Evolutionary conservation across 2,888 invertebrate genomes (phyloP).

Genomic region (Pachycephus smyrnensis): DNA sequence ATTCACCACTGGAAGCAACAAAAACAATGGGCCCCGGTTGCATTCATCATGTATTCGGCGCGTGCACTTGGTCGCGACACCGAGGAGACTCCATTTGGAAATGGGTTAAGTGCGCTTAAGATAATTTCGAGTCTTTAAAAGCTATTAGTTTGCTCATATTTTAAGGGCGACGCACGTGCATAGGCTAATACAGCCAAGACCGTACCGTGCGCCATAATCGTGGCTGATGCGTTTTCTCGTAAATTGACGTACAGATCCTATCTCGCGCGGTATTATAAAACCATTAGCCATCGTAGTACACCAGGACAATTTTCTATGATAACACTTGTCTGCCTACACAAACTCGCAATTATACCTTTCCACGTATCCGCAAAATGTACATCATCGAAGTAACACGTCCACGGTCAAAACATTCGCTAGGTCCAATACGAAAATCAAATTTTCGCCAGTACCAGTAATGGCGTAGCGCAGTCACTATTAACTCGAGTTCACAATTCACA

Average conservation of each 20-base stretch:
- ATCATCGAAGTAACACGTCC: not conserved
- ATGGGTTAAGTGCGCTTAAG: constrained; percentile 55
- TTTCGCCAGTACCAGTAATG: not conserved
- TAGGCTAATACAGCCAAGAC: not conserved
- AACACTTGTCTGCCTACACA: constrained; percentile 10
- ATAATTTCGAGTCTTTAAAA: constrained; percentile 53
- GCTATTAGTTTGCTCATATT: constrained; percentile 46
- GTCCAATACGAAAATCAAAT: not conserved
- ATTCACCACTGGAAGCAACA: constrained; percentile 45
- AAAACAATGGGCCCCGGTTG: constrained; percentile 48
- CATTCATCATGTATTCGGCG: constrained; percentile 28
- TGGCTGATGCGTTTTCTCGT: constrained; percentile 25
- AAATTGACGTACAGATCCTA: constrained; percentile 41
- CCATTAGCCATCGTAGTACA: constrained; percentile 37
- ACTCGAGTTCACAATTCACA: not conserved
- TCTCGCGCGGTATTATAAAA: constrained; percentile 43
- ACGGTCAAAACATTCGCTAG: not conserved
- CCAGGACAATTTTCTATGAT: constrained; percentile 40
- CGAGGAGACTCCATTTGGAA: constrained; percentile 51
- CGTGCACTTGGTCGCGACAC: constrained; percentile 24
- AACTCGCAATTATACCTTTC: constrained; percentile 6
- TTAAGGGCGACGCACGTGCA: constrained; percentile 6
- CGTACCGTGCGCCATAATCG: not conserved
- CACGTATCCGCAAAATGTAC: not conserved
- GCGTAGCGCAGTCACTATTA: not conserved